These are phyloP conservation scores for Drosophila fulvimacula DNA, from an alignment of 2,888 invertebrate genomes.

Conservation along the genomic window DNA sequence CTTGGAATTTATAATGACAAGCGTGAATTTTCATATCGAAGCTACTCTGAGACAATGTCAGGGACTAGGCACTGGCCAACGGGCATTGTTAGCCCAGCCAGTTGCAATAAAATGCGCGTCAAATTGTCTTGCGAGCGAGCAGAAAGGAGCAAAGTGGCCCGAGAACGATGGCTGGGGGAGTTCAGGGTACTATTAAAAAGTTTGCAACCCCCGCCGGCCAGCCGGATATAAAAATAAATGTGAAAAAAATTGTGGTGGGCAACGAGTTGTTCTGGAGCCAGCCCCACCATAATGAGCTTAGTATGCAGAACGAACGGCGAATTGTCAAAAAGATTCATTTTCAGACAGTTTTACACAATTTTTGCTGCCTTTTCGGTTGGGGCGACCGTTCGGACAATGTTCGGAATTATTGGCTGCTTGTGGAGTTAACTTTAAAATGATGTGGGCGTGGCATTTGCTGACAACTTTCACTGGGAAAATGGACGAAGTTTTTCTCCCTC, in stretches of 20 bases:
- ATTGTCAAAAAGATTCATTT: conserved; percentile 76
- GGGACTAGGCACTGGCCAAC: background rate
- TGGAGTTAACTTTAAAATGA: conserved; percentile 49
- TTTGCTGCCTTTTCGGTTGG: background rate
- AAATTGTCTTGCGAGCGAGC: conserved; percentile 47
- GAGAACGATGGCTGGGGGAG: background rate
- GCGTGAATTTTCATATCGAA: conserved; percentile 75
- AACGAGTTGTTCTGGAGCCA: conserved; percentile 52
- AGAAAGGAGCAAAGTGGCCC: background rate
- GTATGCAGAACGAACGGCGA: conserved; percentile 74
- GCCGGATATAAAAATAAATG: conserved; percentile 23
- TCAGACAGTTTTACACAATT: conserved; percentile 66
- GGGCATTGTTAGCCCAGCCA: conserved; percentile 65
- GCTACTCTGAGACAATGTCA: conserved; percentile 43
- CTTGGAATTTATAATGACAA: conserved; percentile 72
- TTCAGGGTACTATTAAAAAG: conserved; percentile 69
- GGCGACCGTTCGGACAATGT: conserved; percentile 53
- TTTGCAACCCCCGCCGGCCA: conserved; percentile 45
- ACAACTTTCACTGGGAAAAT: conserved; percentile 47
- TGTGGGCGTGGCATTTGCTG: conserved; percentile 9
- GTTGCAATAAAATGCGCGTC: conserved; percentile 72
- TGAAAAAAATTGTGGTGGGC: conserved; percentile 27
- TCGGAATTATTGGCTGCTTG: conserved; percentile 66
- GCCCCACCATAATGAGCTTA: conserved; percentile 72
- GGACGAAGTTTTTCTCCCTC: conserved; percentile 53